Base-by-base conservation (phyloP, 2,113 vertebrate genomes). In the Etia nguti region DNA sequence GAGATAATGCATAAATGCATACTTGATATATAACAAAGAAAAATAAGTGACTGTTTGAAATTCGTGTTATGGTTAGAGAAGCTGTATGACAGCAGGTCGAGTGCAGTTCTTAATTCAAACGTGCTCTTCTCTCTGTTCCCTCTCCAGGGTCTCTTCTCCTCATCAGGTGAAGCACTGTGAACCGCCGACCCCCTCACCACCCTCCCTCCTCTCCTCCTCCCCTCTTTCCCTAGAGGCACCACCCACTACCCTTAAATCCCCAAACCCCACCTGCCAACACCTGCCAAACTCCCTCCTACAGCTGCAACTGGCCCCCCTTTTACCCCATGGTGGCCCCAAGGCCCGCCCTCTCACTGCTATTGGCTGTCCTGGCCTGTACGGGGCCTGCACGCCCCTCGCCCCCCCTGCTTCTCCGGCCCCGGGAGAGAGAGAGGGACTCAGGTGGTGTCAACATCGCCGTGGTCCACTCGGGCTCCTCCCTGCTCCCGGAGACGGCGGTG, bases 311-410 rank as follows among this genome's bases (percentile, higher is more conserved):
- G 92, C 89, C 93, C 88, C 81, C 83, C 90, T 88, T 90, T 91
- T 93, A 90, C 93, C 93, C 92, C 95, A 97, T 97, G 96, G 96
- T 95, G 93, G 95, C 95, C 92, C 95, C 90, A 94, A 92, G 94
- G 94, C 95, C 96, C 81, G 91, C 94, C 91, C 94, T 97, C 93
- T 96, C 96, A 88, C 92, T 97, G 90, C 93, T 97, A 70, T 93
- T 97, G 96, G 96, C 96, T 92, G 92, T 97, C 90, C 94, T 97
- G 95, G 96, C 96, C 84, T 97, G 97, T 94, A 96, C 97, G 94
- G 97, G 95, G 92, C 96, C 95, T 31, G 96, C 93, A 16, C 94
- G 95, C 90, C 94, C 96, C 93, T 97, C 96, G 91, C 96, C 96
- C 89, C 95, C 96, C 92, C 94, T 96, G 81, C 93, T 97, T 92